Base-by-base conservation (phyloP, 2,113 vertebrate species). In the Eleginops maclovinus region DNA sequence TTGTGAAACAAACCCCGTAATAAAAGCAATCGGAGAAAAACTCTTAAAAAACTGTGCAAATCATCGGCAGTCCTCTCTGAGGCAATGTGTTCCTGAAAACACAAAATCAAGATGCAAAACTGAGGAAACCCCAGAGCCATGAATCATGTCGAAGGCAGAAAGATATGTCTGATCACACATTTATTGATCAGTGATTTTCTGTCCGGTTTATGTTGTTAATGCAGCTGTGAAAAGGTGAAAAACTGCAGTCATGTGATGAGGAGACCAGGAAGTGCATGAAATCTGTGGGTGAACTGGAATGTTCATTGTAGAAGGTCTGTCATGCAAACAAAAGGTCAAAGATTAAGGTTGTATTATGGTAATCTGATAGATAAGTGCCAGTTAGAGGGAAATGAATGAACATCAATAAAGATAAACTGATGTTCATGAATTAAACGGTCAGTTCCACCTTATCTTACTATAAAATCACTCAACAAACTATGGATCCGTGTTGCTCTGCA, bases 41-140 rank as follows among this genome's bases (percentile, higher is more conserved):
- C 17, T 46, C 44, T 12, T 15, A 8, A 22, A 15, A 0, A 14
- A 13, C 10, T 82, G 31, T 24, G 4, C 44, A 71, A 78, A 87
- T 71, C 36, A 22, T 1, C 44, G 76, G 76, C 31, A 79, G 16
- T 87, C 91, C 86, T 82, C 68, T 89, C n/a, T 87, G 86, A 77
- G 72, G 89, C 74, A 92, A 92, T 14, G 24, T 24, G 19, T 58
- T 28, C 1, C 40, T 46, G 50, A 49, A 69, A 61, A 62, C 43
- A 51, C 50, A 59, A 31, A 55, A 0, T 4, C 22, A 21, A 4
- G 40, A 56, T 77, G 73, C 69, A 76, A 56, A 75, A 87, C 49
- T 36, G 40, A 76, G 88, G 88, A 90, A 89, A 41, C 85, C 19
- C 85, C 82, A 79, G 21, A 61, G 26, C 36, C 31, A 9, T 22